These are phyloP conservation scores for Drosophila planitibia DNA, from an alignment of 2,888 invertebrate species.

Conservation along the genomic window DNA sequence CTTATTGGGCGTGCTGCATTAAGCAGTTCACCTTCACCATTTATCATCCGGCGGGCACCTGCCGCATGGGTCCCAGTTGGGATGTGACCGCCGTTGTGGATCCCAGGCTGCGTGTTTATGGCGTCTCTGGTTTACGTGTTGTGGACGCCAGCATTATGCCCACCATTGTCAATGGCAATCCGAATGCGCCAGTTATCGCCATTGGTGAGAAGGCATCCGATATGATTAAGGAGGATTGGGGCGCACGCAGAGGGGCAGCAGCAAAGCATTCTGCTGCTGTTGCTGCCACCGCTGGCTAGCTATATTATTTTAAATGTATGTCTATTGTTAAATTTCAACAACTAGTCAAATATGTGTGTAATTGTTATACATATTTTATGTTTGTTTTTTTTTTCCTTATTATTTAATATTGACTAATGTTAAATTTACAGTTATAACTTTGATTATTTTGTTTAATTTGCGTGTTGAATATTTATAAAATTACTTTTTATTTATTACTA, in stretches of 20 bases:
- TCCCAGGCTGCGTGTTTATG: slow-evolving; percentile 91
- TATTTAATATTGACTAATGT: background rate
- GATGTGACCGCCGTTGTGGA: slow-evolving; percentile 93
- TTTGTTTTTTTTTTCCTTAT: slow-evolving; percentile 15
- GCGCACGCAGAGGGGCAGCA: slow-evolving; percentile 72
- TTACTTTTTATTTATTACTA: slow-evolving; percentile 52
- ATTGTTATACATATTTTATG: slow-evolving; percentile 28
- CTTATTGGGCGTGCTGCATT: slow-evolving; percentile 94
- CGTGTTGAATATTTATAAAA: slow-evolving; percentile 48
- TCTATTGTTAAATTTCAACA: slow-evolving; percentile 55
- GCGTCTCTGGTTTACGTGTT: slow-evolving; percentile 91
- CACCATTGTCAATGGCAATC: slow-evolving; percentile 94
- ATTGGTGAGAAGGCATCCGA: slow-evolving; percentile 96
- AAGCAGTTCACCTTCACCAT: slow-evolving; percentile 93
- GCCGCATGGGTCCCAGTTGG: slow-evolving; percentile 93
- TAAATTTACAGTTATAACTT: slow-evolving; percentile 7
- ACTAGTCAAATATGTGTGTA: slow-evolving; percentile 71
- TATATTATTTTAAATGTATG: background rate
- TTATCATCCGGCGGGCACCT: slow-evolving; percentile 94
- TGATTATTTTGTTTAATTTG: slow-evolving; percentile 22
- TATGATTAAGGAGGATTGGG: slow-evolving; percentile 95
- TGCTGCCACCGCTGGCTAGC: slow-evolving; percentile 24
- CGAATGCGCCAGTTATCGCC: slow-evolving; percentile 95
- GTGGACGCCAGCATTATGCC: slow-evolving; percentile 96
- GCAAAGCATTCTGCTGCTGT: background rate